Evolutionary conservation across 2,113 vertebrate species (phyloP).

Genomic region (Fukomys damarensis): DNA sequence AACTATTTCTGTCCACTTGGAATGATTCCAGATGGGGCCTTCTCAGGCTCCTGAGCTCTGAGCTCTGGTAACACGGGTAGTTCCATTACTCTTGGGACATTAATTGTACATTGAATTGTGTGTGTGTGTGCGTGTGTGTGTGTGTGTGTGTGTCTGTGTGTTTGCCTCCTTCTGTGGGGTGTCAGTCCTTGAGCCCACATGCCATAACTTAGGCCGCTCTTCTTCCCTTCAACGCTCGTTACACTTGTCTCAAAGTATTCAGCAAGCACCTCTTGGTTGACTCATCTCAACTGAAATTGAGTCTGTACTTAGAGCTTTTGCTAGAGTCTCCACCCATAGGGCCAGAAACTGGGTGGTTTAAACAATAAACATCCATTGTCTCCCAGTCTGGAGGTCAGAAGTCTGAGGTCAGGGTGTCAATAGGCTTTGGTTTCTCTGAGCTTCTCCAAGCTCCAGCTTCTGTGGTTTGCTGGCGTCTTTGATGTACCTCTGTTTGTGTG

Average conservation of each 20-base stretch:
- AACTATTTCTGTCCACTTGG: background rate
- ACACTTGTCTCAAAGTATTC: background rate
- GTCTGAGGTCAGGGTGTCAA: no score
- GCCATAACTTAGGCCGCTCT: background rate
- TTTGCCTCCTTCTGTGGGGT: background rate
- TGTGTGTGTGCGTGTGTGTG: no score
- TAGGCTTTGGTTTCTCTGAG: background rate
- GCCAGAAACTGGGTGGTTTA: background rate
- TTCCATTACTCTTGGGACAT: background rate
- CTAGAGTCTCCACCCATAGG: background rate
- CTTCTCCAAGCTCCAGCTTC: background rate
- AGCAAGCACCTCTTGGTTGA: background rate
- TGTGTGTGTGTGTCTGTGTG: accelerated
- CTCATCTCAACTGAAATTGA: background rate
- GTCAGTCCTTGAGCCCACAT: background rate
- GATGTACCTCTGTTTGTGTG: background rate
- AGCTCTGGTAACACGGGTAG: background rate
- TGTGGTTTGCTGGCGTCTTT: background rate
- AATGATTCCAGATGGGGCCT: background rate
- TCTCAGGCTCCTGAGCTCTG: background rate
- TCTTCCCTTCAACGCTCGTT: background rate
- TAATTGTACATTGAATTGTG: background rate
- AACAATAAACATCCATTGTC: background rate
- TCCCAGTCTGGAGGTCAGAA: background rate
- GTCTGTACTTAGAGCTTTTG: background rate